phyloP scores from a whole-genome alignment of 35 echinoderm and acorn worm genomes.

The Amphiura filiformis region DNA sequence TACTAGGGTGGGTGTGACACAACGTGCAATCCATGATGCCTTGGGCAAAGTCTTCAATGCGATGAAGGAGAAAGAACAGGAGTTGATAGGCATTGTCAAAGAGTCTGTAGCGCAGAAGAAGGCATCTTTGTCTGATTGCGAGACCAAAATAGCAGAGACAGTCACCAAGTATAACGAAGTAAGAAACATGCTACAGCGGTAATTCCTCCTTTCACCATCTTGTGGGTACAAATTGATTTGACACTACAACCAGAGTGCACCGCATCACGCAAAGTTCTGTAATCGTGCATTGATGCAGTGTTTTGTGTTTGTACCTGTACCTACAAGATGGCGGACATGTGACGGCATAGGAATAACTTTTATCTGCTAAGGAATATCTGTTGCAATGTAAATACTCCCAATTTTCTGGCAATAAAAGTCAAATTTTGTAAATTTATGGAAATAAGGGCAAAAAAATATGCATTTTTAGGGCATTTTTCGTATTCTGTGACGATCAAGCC shows the following conservation, averaged over 20 bases:
- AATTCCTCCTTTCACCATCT: background rate
- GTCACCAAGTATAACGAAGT: constrained; percentile 13
- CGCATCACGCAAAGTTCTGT: background rate
- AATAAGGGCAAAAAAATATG: too few species aligned
- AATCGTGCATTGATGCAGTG: background rate
- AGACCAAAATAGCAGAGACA: constrained; percentile 11
- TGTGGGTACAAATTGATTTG: background rate
- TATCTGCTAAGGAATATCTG: too few species aligned
- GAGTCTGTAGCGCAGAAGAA: constrained; percentile 1
- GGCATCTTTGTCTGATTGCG: background rate
- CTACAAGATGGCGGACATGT: too few species aligned
- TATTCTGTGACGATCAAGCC: too few species aligned
- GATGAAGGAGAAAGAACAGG: constrained; percentile 55
- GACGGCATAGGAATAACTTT: too few species aligned
- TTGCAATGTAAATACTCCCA: too few species aligned
- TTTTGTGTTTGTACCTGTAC: background rate
- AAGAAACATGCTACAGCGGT: too few species aligned
- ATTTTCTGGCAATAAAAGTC: too few species aligned
- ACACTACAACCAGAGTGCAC: background rate
- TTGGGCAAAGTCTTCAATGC: constrained; percentile 27
- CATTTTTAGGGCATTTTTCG: too few species aligned
- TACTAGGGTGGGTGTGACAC: constrained; percentile 31
- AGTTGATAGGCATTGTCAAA: constrained; percentile 17
- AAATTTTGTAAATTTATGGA: too few species aligned
- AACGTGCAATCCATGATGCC: constrained; percentile 33